Percentiles rank a stretch among this genome's conserved stretches.
Evolutionary conservation across 2,113 vertebrate genomes (phyloP).

Genomic region (Mobula birostris): DNA sequence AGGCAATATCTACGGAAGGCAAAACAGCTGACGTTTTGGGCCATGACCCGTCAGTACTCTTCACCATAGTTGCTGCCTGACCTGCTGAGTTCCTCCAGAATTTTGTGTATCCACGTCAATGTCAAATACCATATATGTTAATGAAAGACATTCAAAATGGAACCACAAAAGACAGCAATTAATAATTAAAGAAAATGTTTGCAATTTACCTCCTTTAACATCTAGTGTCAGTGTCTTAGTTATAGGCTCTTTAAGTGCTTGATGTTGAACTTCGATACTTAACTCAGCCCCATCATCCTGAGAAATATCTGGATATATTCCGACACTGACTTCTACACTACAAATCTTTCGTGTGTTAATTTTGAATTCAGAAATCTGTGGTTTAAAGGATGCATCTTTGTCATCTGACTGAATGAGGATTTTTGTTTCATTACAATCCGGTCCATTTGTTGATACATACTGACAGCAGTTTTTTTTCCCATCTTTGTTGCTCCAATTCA

Average conservation of each 20-base stretch:
- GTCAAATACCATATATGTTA: not conserved
- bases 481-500: not conserved
- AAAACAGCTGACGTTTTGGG: no score
- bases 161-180: not conserved
- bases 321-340: not conserved
- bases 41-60: no score
- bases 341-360: accelerated
- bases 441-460: no score
- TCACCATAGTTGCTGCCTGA: no score
- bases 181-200: not conserved
- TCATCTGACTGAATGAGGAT: not conserved
- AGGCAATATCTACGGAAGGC: no score
- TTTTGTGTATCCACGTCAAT: not conserved
- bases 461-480: no score
- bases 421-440: not conserved
- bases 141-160: not conserved
- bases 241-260: not conserved
- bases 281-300: not conserved
- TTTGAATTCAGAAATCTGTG: not conserved
- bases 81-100: no score
- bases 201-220: constrained; percentile 29
- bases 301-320: not conserved
- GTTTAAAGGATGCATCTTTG: not conserved
- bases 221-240: not conserved
- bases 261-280: not conserved